Evolutionary conservation across 2,888 invertebrate species (phyloP).

Genomic region (Eilema depressum): DNA sequence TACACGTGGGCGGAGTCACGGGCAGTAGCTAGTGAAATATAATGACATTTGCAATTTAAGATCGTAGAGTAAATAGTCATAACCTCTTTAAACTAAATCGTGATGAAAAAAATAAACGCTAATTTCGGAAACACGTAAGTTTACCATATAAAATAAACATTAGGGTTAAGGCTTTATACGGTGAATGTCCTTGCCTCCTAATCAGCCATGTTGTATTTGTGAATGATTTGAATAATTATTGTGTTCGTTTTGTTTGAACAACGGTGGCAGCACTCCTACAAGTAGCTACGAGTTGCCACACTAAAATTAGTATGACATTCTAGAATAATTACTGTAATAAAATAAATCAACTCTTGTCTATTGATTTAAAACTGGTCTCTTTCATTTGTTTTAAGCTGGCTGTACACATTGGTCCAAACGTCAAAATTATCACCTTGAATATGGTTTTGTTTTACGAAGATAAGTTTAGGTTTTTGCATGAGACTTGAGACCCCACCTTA

Average conservation of each 20-base stretch:
- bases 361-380: not conserved
- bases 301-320: not conserved
- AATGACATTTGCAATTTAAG: not conserved
- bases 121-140: conserved; percentile 38
- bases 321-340: not conserved
- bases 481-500: too few species aligned
- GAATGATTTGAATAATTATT: conserved; percentile 41
- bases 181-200: conserved; percentile 44
- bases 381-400: not conserved
- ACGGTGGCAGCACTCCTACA: not conserved
- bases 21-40: too few species aligned
- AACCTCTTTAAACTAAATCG: conserved; percentile 6
- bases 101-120: conserved; percentile 26
- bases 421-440: not conserved
- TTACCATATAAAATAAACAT: conserved; percentile 37
- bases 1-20: too few species aligned
- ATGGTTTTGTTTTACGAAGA: not conserved
- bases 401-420: not conserved
- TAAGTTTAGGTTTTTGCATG: not conserved
- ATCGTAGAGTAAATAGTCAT: not conserved
- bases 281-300: not conserved
- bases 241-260: conserved; percentile 17
- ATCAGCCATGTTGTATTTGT: conserved; percentile 39
- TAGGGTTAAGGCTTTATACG: conserved; percentile 44
- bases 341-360: not conserved